Evolutionary conservation across 2,113 vertebrate genomes (phyloP).

Genomic region (Todiramphus saurophagus): DNA sequence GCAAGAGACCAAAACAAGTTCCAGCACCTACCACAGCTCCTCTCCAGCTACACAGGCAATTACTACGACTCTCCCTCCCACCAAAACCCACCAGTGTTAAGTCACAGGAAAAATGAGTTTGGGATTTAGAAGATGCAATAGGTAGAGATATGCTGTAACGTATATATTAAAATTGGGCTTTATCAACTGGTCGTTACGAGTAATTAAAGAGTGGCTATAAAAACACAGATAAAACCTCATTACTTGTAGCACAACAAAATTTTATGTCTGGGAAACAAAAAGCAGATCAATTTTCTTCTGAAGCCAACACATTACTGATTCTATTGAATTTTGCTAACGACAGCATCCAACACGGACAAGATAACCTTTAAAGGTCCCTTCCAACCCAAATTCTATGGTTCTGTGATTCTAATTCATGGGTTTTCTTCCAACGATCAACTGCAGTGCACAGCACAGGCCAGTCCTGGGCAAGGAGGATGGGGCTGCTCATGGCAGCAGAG

Average conservation of each 20-base stretch:
- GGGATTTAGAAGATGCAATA: background rate
- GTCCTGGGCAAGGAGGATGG: no score
- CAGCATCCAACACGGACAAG: background rate
- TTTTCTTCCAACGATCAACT: background rate
- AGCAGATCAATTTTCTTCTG: background rate
- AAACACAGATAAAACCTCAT: background rate
- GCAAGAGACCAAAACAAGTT: constrained; percentile 33
- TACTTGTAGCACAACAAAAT: fast-evolving
- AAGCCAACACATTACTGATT: background rate
- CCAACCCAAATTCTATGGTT: no score
- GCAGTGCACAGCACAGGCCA: background rate
- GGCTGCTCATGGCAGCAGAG: no score
- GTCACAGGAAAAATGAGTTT: background rate
- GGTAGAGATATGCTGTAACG: background rate
- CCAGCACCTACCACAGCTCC: background rate
- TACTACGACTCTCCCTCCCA: background rate
- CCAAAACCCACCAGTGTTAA: background rate
- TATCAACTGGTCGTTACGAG: fast-evolving
- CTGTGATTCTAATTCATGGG: background rate
- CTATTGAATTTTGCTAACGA: fast-evolving
- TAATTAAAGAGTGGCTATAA: background rate
- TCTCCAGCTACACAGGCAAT: background rate
- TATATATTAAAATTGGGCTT: background rate
- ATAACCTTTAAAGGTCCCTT: no score
- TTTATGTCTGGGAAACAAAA: background rate